Conservation (phyloP, 2,113 vertebrate species). For the Odontesthes bonariensis region DNA sequence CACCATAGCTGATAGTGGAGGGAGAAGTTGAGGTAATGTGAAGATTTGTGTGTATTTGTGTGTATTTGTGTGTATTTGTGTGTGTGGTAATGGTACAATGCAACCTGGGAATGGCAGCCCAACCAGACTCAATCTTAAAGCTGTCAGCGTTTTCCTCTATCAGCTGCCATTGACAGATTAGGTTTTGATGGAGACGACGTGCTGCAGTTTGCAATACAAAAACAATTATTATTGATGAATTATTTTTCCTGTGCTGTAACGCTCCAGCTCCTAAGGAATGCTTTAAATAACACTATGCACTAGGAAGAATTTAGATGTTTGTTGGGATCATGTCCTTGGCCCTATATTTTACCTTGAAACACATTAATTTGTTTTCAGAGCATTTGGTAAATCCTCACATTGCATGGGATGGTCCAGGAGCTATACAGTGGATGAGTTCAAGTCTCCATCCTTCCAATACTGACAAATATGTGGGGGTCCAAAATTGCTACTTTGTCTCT, state of each 20-base stretch:
- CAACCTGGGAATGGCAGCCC: neutral
- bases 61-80: conserved; percentile 23
- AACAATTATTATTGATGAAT: neutral
- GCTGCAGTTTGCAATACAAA: neutral
- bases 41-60: conserved; percentile 16
- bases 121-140: conserved; percentile 12
- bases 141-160: neutral
- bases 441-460: neutral
- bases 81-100: conserved; percentile 10
- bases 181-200: conserved; percentile 6
- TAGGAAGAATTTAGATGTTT: too few relatives aligned
- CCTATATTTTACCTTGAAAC: conserved; percentile 50
- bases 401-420: neutral
- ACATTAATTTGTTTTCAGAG: conserved; percentile 29
- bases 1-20: conserved; percentile 14
- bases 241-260: neutral
- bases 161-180: conserved; percentile 17
- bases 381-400: conserved; percentile 29
- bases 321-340: neutral
- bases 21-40: conserved; percentile 9
- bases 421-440: conserved; percentile 11
- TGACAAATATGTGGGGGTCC: neutral
- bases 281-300: neutral
- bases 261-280: neutral
- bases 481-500: neutral